Evolutionary conservation across 1,140 invertebrate genomes (phyloP).

Genomic region (Pseudomyrmex dendroicus): DNA sequence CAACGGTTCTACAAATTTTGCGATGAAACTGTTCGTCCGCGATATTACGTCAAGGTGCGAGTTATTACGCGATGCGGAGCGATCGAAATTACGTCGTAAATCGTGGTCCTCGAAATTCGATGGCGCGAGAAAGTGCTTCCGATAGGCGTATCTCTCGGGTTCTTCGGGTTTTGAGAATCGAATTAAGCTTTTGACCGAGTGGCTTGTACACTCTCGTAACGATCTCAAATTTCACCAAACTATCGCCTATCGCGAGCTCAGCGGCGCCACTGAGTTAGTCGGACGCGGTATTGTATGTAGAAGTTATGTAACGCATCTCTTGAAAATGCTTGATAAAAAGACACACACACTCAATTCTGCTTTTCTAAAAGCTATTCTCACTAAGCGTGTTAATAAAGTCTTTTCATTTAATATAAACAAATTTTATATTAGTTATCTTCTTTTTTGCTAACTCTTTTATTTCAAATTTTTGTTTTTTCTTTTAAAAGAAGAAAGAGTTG

Average conservation of each 20-base stretch:
- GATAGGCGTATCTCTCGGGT: slow-evolving; percentile 14
- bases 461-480: neutral
- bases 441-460: neutral
- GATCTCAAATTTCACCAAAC: slow-evolving; percentile 42
- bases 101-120: slow-evolving; percentile 52
- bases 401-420: no score
- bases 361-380: no score
- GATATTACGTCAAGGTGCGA: slow-evolving; percentile 34
- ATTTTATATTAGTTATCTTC: no score
- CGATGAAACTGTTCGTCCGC: slow-evolving; percentile 11
- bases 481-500: no score
- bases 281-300: neutral
- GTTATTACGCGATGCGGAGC: slow-evolving; percentile 33
- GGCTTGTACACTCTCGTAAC: slow-evolving; percentile 40
- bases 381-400: no score
- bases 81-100: slow-evolving; percentile 59
- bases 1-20: slow-evolving; percentile 39
- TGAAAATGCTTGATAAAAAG: neutral
- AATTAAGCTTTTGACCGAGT: slow-evolving; percentile 55
- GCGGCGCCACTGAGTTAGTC: no score
- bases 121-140: slow-evolving; percentile 53
- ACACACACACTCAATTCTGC: no score
- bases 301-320: slow-evolving; percentile 10
- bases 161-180: slow-evolving; percentile 44
- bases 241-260: slow-evolving; percentile 8